A percentile compares a stretch with the other conserved stretches of the same genome.
Conservation (phyloP, 2,113 vertebrate genomes). For the Atlantisia rogersi region DNA sequence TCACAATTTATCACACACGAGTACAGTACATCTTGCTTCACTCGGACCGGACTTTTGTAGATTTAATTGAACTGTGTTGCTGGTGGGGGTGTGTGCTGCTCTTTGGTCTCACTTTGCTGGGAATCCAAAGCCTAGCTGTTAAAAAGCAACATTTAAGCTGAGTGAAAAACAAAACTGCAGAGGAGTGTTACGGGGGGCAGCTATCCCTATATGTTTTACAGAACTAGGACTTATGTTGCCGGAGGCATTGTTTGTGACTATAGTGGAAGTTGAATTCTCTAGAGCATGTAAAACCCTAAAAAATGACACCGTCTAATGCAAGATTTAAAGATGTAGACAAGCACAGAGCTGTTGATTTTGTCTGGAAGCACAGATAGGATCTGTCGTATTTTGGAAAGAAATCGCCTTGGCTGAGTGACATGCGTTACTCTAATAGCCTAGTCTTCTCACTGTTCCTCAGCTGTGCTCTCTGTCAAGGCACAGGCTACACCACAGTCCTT, state of each 20-base stretch:
- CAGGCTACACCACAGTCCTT: neutral
- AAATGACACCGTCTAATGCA: neutral
- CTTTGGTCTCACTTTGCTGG: neutral
- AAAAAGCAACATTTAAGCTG: neutral
- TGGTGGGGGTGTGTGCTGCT: neutral
- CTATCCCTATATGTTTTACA: neutral
- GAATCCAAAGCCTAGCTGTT: neutral
- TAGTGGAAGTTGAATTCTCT: neutral
- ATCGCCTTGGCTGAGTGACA: neutral
- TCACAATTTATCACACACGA: neutral
- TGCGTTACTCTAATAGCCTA: fast-evolving
- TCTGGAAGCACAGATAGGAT: neutral
- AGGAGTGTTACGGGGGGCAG: neutral
- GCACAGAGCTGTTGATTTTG: neutral
- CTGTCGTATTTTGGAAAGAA: neutral
- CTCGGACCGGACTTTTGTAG: neutral
- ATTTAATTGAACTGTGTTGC: neutral
- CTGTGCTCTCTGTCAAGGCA: neutral
- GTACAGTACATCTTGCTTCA: neutral
- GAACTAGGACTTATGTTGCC: neutral
- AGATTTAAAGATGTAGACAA: neutral
- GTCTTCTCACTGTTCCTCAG: neutral
- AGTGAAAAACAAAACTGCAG: neutral
- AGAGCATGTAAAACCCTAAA: neutral
- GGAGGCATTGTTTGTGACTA: neutral